Evolutionary conservation across 1,140 invertebrate species (phyloP).

Genomic region (Drosophila subpulchrella): DNA sequence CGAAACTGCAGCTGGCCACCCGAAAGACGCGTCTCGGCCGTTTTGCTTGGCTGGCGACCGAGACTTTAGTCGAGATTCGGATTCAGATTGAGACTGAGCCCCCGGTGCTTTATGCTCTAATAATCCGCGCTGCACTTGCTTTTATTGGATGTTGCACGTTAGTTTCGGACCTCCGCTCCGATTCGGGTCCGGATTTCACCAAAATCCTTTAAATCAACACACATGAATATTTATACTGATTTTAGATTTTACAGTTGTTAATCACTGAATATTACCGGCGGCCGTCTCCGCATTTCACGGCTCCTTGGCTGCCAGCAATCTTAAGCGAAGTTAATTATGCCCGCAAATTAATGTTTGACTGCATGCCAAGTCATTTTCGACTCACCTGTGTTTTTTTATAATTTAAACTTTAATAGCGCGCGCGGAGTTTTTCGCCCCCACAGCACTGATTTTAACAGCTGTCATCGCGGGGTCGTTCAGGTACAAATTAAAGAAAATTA

Average conservation of each 20-base stretch:
- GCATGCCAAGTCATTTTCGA: conserved; percentile 40
- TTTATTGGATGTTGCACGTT: conserved; percentile 72
- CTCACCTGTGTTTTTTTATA: background rate
- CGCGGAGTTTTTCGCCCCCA: conserved; percentile 13
- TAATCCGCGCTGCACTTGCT: conserved; percentile 58
- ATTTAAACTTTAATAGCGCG: conserved; percentile 5
- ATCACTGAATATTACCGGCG: conserved; percentile 50
- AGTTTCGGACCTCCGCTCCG: conserved; percentile 59
- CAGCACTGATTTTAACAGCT: background rate
- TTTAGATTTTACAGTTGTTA: conserved; percentile 76
- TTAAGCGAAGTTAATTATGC: conserved; percentile 77
- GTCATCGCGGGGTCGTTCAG: background rate
- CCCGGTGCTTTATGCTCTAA: conserved; percentile 40
- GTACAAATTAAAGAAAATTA: background rate
- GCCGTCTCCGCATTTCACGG: conserved; percentile 58
- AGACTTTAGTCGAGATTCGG: conserved; percentile 29
- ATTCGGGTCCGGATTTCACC: conserved; percentile 64
- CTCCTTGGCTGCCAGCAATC: conserved; percentile 66
- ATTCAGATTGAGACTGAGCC: conserved; percentile 35
- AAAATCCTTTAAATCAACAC: conserved; percentile 73
- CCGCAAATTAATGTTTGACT: conserved; percentile 60
- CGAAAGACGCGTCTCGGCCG: conserved; percentile 59
- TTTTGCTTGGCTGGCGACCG: conserved; percentile 68
- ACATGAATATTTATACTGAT: conserved; percentile 44
- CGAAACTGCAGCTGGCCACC: conserved; percentile 39